A percentile compares a stretch with the other conserved stretches of the same genome.
These are phyloP conservation scores for Cirrhinus mrigala DNA, from an alignment of 2,797 vertebrate species.

Conservation along the genomic window DNA sequence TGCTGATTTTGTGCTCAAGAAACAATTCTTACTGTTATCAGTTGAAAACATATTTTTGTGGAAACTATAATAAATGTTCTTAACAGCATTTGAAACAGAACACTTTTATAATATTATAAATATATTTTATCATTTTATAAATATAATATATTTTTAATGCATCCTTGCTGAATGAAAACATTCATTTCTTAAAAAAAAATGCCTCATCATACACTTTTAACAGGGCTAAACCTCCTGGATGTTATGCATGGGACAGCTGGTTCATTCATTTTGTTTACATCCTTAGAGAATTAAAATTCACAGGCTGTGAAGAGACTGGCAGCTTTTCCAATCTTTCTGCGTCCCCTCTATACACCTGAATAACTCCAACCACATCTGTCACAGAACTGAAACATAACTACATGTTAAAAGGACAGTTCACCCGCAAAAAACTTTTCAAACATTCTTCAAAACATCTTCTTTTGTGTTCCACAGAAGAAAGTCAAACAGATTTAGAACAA, in stretches of 20 bases:
- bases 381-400: neutral
- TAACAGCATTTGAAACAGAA: neutral
- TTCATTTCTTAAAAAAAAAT: neutral
- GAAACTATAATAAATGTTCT: too few species aligned
- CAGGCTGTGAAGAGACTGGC: neutral
- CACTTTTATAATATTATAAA: neutral
- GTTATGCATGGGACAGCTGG: neutral
- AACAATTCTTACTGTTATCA: too few species aligned
- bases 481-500: neutral
- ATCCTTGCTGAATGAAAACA: neutral
- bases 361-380: neutral
- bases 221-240: neutral
- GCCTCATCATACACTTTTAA: neutral
- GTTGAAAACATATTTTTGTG: too few species aligned
- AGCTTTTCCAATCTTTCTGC: neutral
- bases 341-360: neutral
- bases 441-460: neutral
- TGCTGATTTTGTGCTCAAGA: neutral
- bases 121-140: neutral
- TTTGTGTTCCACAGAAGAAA: neutral
- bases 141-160: neutral
- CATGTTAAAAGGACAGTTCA: too few species aligned
- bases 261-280: constrained; percentile 4
- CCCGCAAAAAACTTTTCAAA: neutral
- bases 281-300: neutral